Evolutionary conservation across 2,113 vertebrate genomes (phyloP).

Genomic region (Lynx canadensis): DNA sequence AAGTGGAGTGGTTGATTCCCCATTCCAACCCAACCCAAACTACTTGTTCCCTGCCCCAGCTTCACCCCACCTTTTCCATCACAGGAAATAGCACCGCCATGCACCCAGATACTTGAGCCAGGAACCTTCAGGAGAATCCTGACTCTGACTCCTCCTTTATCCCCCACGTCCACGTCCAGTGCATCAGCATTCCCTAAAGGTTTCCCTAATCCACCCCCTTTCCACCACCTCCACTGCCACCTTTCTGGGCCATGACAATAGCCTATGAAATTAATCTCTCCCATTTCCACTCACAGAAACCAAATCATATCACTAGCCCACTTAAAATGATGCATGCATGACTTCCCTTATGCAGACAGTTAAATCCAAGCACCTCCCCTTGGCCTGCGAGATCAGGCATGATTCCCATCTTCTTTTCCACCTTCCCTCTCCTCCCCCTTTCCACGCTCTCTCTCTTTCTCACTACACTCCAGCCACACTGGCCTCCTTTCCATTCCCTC

Average conservation of each 20-base stretch:
- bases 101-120: not conserved
- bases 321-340: not conserved
- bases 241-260: not conserved
- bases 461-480: not conserved
- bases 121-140: not conserved
- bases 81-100: not conserved
- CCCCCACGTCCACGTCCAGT: not conserved
- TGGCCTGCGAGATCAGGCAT: fast-evolving
- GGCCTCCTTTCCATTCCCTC: not conserved
- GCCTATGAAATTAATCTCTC: not conserved
- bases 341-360: not conserved
- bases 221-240: not conserved
- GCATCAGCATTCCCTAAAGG: not conserved
- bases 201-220: not conserved
- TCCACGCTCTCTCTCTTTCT: not conserved
- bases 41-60: not conserved
- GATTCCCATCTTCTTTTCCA: not conserved
- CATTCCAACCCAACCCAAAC: not conserved
- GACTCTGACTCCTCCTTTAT: not conserved
- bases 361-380: not conserved
- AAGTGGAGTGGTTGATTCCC: not conserved
- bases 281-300: not conserved
- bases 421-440: not conserved
- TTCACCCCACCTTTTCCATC: not conserved
- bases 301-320: not conserved